These are phyloP conservation scores for Stenodera caucasica DNA, from an alignment of 2,888 invertebrate species.

Conservation along the genomic window DNA sequence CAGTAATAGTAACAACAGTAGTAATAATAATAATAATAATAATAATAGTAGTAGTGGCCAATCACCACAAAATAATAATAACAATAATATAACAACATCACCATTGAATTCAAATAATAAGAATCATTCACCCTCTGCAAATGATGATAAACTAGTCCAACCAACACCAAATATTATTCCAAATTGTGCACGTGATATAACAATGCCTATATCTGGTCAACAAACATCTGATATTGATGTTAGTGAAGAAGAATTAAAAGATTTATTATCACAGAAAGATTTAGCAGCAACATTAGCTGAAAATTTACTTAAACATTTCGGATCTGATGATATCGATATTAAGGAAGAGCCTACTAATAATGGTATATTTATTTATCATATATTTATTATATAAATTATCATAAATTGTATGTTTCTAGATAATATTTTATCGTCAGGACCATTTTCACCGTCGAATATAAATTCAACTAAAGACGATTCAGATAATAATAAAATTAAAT, in stretches of 20 bases:
- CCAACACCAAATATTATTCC: constrained; percentile 42
- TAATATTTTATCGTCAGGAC: constrained; percentile 56
- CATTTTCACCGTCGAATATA: constrained; percentile 60
- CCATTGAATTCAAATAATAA: constrained; percentile 49
- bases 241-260: constrained; percentile 72
- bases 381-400: not conserved
- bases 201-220: constrained; percentile 43
- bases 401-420: constrained; percentile 26
- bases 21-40: constrained; percentile 19
- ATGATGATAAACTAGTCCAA: constrained; percentile 54
- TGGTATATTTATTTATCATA: constrained; percentile 18
- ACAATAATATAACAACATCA: constrained; percentile 33
- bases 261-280: constrained; percentile 73
- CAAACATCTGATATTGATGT: constrained; percentile 58
- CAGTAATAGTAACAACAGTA: not conserved
- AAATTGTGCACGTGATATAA: constrained; percentile 38
- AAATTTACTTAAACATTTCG: constrained; percentile 84
- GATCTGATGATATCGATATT: constrained; percentile 67
- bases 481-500: constrained; percentile 46
- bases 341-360: constrained; percentile 45
- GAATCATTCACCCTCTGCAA: constrained; percentile 55
- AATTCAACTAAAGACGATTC: constrained; percentile 38
- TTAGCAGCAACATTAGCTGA: constrained; percentile 81
- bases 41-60: constrained; percentile 26
- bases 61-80: constrained; percentile 27